Evolutionary conservation across 2,113 vertebrate genomes (phyloP).

Genomic region (Spermophilus dauricus): DNA sequence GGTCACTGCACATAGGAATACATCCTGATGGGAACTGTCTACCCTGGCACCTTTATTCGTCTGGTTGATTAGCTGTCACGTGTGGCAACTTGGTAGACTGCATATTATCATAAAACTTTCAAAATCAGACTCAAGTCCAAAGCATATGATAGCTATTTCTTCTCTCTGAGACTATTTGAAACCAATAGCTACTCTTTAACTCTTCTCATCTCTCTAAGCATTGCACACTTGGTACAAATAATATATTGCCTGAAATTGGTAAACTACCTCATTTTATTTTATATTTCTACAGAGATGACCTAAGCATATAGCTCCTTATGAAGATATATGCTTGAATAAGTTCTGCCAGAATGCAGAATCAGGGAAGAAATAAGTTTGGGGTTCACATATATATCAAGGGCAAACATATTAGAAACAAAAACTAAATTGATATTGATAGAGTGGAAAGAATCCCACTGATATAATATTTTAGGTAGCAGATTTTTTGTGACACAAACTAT

Average conservation of each 20-base stretch:
- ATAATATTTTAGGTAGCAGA: background rate
- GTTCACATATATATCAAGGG: slow-evolving; percentile 48
- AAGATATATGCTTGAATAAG: slow-evolving; percentile 57
- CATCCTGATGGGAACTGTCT: background rate
- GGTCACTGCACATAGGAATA: slow-evolving; percentile 51
- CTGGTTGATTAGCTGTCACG: slow-evolving; percentile 22
- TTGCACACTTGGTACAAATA: background rate
- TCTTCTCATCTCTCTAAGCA: slow-evolving; percentile 2
- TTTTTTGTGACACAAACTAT: background rate
- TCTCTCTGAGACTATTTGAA: slow-evolving; percentile 8
- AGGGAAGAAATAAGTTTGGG: slow-evolving; percentile 33
- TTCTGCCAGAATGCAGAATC: background rate
- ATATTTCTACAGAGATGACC: slow-evolving; percentile 52
- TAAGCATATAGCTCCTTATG: slow-evolving; percentile 48
- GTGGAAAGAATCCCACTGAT: background rate
- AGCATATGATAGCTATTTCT: slow-evolving; percentile 7
- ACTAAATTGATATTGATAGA: background rate
- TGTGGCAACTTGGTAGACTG: background rate
- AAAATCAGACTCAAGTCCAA: slow-evolving; percentile 31
- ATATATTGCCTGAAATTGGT: slow-evolving; percentile 34
- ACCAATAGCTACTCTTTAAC: slow-evolving; percentile 35
- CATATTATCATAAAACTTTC: slow-evolving; percentile 60
- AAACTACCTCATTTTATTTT: slow-evolving; percentile 64
- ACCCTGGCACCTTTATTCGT: background rate
- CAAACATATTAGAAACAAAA: slow-evolving; percentile 52